Base-by-base conservation (phyloP, 2,797 vertebrate genomes). In the Enteromius radiatus region DNA sequence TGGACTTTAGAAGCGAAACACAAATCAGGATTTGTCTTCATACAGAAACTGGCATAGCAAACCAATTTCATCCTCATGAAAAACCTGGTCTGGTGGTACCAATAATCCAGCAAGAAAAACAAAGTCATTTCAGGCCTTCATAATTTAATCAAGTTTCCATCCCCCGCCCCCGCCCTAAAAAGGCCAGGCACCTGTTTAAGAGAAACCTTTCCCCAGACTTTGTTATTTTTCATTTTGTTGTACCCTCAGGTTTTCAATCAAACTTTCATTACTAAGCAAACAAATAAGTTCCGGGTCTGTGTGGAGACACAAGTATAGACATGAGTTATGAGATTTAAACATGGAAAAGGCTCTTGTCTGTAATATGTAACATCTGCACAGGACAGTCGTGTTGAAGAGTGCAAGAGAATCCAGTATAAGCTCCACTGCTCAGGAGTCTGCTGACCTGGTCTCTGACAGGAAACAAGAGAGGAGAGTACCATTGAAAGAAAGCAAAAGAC, bases 141-240 rank as follows among this genome's bases (percentile, higher is more conserved):
- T 83, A 92, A 91, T 93, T 92, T 90, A 91, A 91, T 91, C 65
- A 67, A 89, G 81, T 85, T n/a, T n/a, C n/a, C n/a, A n/a, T n/a
- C n/a, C n/a, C n/a, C n/a, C n/a, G n/a, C n/a, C n/a, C n/a, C n/a
- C n/a, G n/a, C n/a, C n/a, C n/a, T n/a, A n/a, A n/a, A n/a, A n/a
- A 86, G 2, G 90, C 70, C 33, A 67, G 78, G 83, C 93, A 94
- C 93, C 93, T 95, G 93, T 92, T 93, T 91, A 88, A 90, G 91
- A 86, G 83, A 88, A 41, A 88, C 89, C 90, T 89, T 92, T 88
- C 82, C 54, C 75, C 85, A 91, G 91, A 93, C 92, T 47, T 90
- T 93, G 93, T 93, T 95, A 94, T 94, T 95, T 94, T 94, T 95
- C 93, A 95, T 95, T 94, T 94, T 91, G 88, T 94, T 88, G 86